phyloP scores from a whole-genome alignment of 2,797 vertebrate genomes.

The Schizopygopsis malacanthus region DNA sequence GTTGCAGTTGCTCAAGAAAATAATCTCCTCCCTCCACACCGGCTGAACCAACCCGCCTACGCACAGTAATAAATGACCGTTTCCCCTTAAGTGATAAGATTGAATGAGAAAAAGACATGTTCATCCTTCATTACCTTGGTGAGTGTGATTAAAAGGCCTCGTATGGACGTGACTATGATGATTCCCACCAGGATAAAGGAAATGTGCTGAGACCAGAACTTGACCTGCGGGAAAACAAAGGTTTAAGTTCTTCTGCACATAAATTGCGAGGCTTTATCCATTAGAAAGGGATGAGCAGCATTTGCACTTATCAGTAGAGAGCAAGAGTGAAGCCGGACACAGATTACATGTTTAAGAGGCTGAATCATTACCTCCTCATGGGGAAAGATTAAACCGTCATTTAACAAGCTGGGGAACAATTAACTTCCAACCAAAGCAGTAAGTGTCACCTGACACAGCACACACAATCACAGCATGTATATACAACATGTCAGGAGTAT shows the following conservation, averaged over 20 bases:
- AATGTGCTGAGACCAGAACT: constrained; percentile 99
- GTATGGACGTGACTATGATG: constrained; percentile 97
- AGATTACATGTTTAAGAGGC: constrained; percentile 40
- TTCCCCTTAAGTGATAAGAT: constrained; percentile 24
- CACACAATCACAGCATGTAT: background rate
- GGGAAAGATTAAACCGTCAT: constrained; percentile 39
- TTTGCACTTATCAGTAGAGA: constrained; percentile 7
- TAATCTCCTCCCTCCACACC: constrained; percentile 1
- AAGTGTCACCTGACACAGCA: constrained; percentile 51
- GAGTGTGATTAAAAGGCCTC: constrained; percentile 95
- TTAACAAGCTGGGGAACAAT: constrained; percentile 41
- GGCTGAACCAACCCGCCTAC: background rate
- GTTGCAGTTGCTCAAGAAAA: constrained; percentile 3
- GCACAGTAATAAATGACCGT: background rate
- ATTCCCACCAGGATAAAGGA: constrained; percentile 99
- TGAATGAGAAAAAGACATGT: background rate
- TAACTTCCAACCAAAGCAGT: constrained; percentile 65
- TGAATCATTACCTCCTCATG: constrained; percentile 36
- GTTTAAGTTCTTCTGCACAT: constrained; percentile 8
- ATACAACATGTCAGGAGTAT: background rate
- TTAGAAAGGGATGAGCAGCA: constrained; percentile 28
- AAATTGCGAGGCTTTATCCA: constrained; percentile 31
- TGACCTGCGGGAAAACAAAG: constrained; percentile 82
- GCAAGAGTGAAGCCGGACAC: constrained; percentile 20
- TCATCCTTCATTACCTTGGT: constrained; percentile 88